Percentiles rank a stretch among this genome's conserved stretches.
Conservation (phyloP, 2,888 invertebrate species). For the Harpagoxenus sublaevis region DNA sequence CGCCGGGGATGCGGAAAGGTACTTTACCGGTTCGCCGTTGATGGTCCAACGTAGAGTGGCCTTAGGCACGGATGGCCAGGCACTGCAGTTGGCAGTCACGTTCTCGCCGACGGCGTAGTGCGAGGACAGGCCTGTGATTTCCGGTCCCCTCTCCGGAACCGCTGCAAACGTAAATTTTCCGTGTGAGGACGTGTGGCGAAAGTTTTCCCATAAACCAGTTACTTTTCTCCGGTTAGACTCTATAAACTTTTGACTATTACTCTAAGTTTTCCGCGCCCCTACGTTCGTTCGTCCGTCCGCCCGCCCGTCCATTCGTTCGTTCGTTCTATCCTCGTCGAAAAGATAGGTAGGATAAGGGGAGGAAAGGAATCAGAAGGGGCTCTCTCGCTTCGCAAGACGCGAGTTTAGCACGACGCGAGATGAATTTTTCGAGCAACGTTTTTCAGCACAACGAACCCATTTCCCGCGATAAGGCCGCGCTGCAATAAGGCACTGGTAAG, state of each 20-base stretch:
- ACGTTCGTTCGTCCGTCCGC: background rate
- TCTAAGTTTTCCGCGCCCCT: constrained; percentile 20
- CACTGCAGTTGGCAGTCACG: constrained; percentile 86
- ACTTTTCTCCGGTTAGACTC: constrained; percentile 55
- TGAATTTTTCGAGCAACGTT: constrained; percentile 19
- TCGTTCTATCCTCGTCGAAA: background rate
- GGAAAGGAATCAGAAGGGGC: background rate
- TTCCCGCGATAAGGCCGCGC: background rate
- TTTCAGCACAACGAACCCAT: background rate
- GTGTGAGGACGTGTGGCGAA: constrained; percentile 54
- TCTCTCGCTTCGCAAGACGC: constrained; percentile 18
- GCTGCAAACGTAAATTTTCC: constrained; percentile 80
- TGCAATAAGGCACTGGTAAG: background rate
- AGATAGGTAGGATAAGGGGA: background rate
- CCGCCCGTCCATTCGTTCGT: constrained; percentile 7
- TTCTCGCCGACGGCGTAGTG: constrained; percentile 86
- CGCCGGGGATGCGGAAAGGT: constrained; percentile 12
- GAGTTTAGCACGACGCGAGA: constrained; percentile 4
- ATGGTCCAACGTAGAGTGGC: constrained; percentile 87
- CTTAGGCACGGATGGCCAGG: constrained; percentile 86
- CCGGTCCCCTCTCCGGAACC: constrained; percentile 85
- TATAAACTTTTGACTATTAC: constrained; percentile 53
- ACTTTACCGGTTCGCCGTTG: constrained; percentile 86
- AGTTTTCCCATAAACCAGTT: constrained; percentile 57
- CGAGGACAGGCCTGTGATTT: constrained; percentile 85